These are phyloP conservation scores for Orussus abietinus DNA, from an alignment of 1,140 invertebrate species.

Conservation along the genomic window DNA sequence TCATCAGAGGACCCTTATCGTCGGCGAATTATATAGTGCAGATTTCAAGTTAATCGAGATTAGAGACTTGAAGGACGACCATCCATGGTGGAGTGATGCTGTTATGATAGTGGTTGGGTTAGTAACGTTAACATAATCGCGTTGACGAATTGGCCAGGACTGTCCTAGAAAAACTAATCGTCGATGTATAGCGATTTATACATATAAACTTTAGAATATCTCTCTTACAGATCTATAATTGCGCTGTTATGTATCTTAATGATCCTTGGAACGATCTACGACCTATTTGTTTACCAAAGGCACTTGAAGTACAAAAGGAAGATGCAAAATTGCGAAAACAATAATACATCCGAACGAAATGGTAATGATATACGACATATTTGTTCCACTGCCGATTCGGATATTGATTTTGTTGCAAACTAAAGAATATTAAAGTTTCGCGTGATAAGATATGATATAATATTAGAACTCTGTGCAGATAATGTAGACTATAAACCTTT, in stretches of 20 bases:
- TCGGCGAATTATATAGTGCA: constrained; percentile 29
- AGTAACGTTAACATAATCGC: constrained; percentile 7
- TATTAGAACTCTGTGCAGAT: too few species aligned
- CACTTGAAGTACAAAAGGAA: constrained; percentile 7
- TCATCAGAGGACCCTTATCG: constrained; percentile 23
- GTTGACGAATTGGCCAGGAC: constrained; percentile 1
- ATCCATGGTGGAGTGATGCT: constrained; percentile 27
- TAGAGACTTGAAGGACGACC: constrained; percentile 28
- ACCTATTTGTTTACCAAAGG: constrained; percentile 30
- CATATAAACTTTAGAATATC: constrained; percentile 5
- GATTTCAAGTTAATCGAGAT: constrained; percentile 36
- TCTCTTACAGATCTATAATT: constrained; percentile 22
- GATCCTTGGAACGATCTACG: constrained; percentile 34
- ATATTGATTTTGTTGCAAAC: too few species aligned
- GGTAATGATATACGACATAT: too few species aligned
- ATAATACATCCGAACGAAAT: constrained; percentile 16
- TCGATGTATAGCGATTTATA: not conserved
- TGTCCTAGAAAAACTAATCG: not conserved
- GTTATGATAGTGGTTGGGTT: constrained; percentile 18
- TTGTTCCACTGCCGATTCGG: too few species aligned
- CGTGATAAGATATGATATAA: too few species aligned
- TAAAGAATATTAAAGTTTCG: too few species aligned
- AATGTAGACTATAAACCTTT: too few species aligned
- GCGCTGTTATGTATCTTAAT: constrained; percentile 12
- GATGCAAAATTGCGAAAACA: constrained; percentile 23